phyloP scores from a whole-genome alignment of 2,797 vertebrate genomes.

The Harpagifer antarcticus region DNA sequence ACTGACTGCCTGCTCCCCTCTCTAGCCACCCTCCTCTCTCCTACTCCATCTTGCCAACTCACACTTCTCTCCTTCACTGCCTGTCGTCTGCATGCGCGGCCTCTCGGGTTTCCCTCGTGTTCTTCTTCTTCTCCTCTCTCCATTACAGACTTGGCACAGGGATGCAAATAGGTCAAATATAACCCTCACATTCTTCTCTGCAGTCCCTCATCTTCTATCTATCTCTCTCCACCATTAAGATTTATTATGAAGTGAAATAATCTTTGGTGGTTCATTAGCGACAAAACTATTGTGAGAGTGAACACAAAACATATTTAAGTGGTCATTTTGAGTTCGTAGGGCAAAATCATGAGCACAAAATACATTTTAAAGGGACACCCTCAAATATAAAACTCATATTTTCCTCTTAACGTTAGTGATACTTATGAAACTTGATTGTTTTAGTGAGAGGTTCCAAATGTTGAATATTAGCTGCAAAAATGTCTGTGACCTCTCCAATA shows the following conservation, averaged over 20 bases:
- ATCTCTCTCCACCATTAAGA: no score
- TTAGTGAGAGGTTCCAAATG: no score
- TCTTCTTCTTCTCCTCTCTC: constrained; percentile 57
- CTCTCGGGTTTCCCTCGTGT: constrained; percentile 65
- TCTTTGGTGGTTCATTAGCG: not conserved
- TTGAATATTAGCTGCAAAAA: no score
- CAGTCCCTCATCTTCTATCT: constrained; percentile 59
- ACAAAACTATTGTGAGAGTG: not conserved
- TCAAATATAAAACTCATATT: no score
- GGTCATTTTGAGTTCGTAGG: not conserved
- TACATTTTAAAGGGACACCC: no score
- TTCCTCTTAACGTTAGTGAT: no score
- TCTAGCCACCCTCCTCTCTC: constrained; percentile 23
- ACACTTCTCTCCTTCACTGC: constrained; percentile 54
- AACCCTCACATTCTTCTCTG: constrained; percentile 70
- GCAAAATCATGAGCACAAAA: not conserved
- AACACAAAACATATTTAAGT: constrained; percentile 9
- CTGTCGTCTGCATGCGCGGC: constrained; percentile 26
- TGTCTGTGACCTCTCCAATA: no score
- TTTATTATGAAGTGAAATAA: constrained; percentile 15
- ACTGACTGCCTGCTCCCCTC: constrained; percentile 28
- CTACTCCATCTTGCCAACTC: constrained; percentile 43
- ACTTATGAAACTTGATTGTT: no score
- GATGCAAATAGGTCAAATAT: constrained; percentile 76
- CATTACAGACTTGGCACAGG: constrained; percentile 69